Base-by-base conservation (phyloP, 2,113 vertebrate species). In the Rana temporaria region DNA sequence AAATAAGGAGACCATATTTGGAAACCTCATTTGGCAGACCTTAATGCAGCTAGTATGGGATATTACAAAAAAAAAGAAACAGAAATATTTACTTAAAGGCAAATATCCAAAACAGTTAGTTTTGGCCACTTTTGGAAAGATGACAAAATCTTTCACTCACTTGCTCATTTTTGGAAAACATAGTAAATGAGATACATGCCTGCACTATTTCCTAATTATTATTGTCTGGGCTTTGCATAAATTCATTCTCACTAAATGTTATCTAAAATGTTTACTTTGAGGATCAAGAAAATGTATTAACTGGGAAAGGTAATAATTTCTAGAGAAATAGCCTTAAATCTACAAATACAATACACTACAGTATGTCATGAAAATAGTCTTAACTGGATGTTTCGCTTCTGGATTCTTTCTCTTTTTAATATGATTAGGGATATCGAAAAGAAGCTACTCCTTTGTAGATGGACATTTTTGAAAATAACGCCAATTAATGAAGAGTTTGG, bases 31-130 rank as follows among this genome's bases (percentile, higher is more conserved):
- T 20, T 62, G 34, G 34, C 34, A 38, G 34, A 6, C 34, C 7
- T 18, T 77, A 75, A 75, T 81, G 74, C 86, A 88, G 85, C 42
- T 71, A 38, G 12, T 24, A 67, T 65, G 67, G 78, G 38, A 60
- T 81, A 70, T 86, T 83, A 0, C 3, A 1, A 2, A 72, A 77
- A 60, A 84, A 85, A 59, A 82, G 73, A 86, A n/a, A 56, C 20
- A 38, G 34, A 83, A 78, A 76, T 84, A 48, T 48, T 88, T 76
- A 85, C 71, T 80, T 86, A 84, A 69, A 32, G 71, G 56, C 19
- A 24, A 77, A 15, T 63, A 0, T 4, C 8, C 63, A 80, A 79
- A 3, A 0, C 17, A 86, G 57, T 22, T 71, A 52, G 14, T 76
- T 87, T 84, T 73, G 59, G 14, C 24, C 19, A 55, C 5, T 22